These are phyloP conservation scores for Melinaea menophilus DNA, from an alignment of 2,888 invertebrate species.

Conservation along the genomic window DNA sequence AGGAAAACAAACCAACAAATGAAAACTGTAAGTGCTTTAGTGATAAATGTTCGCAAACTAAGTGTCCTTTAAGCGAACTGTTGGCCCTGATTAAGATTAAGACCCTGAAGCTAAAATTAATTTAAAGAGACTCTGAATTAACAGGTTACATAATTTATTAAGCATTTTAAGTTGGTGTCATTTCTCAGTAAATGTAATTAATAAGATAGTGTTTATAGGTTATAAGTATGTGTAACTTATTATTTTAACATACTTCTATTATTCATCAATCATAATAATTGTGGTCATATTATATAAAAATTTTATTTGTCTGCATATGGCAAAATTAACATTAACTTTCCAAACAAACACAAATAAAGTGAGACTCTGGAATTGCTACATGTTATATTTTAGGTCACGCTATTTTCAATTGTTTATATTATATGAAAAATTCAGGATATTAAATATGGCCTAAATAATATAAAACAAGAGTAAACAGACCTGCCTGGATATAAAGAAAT, in stretches of 20 bases:
- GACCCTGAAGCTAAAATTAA: no score
- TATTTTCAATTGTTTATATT: no score
- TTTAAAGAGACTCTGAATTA: background rate
- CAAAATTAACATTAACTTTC: conserved; percentile 45
- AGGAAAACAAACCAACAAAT: background rate
- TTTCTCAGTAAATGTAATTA: background rate
- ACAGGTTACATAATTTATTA: background rate
- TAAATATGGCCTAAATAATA: no score
- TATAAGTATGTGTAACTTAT: no score
- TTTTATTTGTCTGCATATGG: conserved; percentile 37
- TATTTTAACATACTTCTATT: background rate
- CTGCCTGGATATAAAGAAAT: no score
- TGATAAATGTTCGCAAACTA: background rate
- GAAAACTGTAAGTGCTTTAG: background rate
- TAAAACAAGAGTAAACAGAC: no score
- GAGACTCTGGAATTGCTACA: no score
- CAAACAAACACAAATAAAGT: conserved; percentile 27
- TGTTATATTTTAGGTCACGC: no score
- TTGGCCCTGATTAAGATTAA: no score
- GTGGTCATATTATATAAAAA: conserved; percentile 42
- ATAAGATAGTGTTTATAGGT: no score
- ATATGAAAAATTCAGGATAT: no score
- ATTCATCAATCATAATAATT: conserved; percentile 42
- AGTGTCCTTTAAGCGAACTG: background rate
- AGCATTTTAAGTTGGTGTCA: background rate